A percentile compares a stretch with the other conserved stretches of the same genome.
Conservation (phyloP, 2,797 vertebrate genomes). For the Hydrocynus forskahlii region DNA sequence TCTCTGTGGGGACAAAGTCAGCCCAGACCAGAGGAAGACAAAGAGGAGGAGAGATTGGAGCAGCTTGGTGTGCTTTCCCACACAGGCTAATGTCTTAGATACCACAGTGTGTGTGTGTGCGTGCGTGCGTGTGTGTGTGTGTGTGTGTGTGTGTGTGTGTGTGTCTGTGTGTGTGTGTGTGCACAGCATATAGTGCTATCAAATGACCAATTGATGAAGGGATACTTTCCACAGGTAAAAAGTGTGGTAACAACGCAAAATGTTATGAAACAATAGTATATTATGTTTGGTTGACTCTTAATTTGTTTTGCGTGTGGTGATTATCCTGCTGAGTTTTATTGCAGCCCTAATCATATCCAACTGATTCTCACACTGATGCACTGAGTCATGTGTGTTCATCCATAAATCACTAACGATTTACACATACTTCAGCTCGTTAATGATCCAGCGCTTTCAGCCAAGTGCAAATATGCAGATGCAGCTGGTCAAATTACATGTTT, state of each 20-base stretch:
- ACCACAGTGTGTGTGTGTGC: neutral
- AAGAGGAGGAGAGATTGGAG: constrained; percentile 2
- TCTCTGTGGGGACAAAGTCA: constrained; percentile 27
- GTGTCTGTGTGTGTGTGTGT: too few relatives aligned
- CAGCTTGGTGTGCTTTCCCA: neutral
- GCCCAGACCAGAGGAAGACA: constrained; percentile 14
- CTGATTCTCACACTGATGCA: neutral
- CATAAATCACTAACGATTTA: too few relatives aligned
- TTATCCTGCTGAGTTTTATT: neutral
- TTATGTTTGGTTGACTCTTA: neutral
- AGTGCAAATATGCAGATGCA: too few relatives aligned
- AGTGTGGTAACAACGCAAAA: neutral
- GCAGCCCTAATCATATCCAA: neutral
- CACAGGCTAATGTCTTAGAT: neutral
- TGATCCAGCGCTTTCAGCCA: too few relatives aligned
- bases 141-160: too few relatives aligned
- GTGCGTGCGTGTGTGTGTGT: too few relatives aligned
- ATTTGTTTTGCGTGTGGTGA: neutral
- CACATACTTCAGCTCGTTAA: too few relatives aligned
- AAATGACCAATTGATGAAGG: neutral
- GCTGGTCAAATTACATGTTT: too few relatives aligned
- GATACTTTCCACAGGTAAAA: neutral
- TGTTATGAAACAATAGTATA: neutral
- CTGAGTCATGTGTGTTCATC: too few relatives aligned
- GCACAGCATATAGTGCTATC: neutral